Evolutionary conservation across 2,113 vertebrate species (phyloP), one percentile per base, ranked within the genome.

Genomic region (Campylorhamphus procurvoides): DNA sequence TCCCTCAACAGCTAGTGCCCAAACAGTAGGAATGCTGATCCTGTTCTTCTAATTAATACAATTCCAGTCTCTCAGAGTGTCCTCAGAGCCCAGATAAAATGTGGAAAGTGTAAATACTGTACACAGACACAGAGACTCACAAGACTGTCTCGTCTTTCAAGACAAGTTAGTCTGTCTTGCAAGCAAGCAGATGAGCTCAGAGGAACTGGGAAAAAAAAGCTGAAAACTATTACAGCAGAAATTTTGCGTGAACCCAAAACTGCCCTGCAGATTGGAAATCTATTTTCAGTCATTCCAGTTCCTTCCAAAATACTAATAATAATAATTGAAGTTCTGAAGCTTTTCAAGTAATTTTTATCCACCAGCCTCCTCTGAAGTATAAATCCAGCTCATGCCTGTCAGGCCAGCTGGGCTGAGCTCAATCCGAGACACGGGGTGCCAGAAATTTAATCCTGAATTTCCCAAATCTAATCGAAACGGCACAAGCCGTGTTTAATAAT

Each of bases 381-480:
- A 97, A 93, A 96, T 93, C 89, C 88, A 94, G 76, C 91, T 94
- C 94, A 87, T 91, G 87, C 89, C 93, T 94, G 94, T 94, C 96
- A 96, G 96, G 94, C 96, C 96, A 97, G 96, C 97, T 97, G 97
- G 94, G 96, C 93, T 95, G 96, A 96, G 93, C 94, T 95, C 94
- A 94, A 96, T 96, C 94, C 0, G 75, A 97, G 96, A 97, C 97
- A 94, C 74, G 6, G 97, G 96, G 97, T 97, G 97, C 97, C 95
- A 96, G 96, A 97, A 97, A 97, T 97, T 96, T 97, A 97, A 97
- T 97, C 97, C 97, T 97, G 92, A 96, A 92, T 96, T 97, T 97
- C 97, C 96, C 96, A 97, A 97, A 97, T 97, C 96, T 97, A 98
- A 98, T 97, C 93, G 84, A 97, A 97, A 97, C 9, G 29, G 95